Conservation (phyloP, 2,888 invertebrate species). For the Physocephala rufipes region DNA sequence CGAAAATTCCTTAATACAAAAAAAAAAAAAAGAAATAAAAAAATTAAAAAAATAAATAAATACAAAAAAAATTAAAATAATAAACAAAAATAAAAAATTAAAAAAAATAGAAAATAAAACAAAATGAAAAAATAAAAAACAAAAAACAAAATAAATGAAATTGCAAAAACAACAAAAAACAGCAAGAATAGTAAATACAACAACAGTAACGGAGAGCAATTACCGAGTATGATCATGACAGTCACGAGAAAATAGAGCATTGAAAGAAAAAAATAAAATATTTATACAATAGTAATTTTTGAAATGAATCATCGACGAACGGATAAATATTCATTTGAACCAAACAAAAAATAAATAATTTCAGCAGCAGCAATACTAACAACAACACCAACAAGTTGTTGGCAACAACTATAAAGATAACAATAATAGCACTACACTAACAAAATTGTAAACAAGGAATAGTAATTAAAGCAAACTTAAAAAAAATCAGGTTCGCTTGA, state of each 20-base stretch:
- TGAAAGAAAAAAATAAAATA: neutral
- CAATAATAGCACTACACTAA: no score
- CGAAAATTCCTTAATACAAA: no score
- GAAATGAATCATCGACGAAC: neutral
- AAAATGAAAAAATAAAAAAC: neutral
- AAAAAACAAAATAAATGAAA: no score
- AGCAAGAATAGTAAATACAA: neutral
- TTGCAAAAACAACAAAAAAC: neutral
- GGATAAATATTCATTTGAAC: conserved; percentile 2
- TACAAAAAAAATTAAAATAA: neutral
- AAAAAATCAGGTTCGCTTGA: no score
- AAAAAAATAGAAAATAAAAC: no score
- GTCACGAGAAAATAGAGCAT: neutral
- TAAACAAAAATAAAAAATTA: no score
- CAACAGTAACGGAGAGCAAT: neutral
- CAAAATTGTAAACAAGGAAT: no score
- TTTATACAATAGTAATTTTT: neutral
- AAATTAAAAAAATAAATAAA: neutral
- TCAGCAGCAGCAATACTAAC: no score
- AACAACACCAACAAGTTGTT: no score
- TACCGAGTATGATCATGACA: neutral
- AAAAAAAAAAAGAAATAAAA: no score
- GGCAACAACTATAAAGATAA: no score
- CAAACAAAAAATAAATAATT: neutral
- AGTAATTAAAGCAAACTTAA: no score